phyloP scores from a whole-genome alignment of 1,140 invertebrate species.

The Meteorus sp. region DNA sequence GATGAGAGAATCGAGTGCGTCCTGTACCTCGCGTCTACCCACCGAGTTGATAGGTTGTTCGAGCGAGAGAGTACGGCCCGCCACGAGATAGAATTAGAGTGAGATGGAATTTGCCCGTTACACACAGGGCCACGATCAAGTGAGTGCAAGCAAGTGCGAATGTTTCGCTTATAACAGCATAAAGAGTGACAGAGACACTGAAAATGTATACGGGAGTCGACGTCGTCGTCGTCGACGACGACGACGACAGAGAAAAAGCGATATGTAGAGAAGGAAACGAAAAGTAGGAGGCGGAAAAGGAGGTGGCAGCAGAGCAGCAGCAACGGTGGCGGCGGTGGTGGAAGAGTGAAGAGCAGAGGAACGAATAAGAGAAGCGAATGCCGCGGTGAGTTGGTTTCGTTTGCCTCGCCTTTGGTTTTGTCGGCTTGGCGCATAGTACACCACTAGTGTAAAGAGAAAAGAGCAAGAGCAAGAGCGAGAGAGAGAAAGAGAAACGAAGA shows the following conservation, averaged over 20 bases:
- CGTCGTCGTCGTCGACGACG: no score
- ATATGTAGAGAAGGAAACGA: not conserved
- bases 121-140: slow-evolving; percentile 22
- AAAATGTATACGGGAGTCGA: slow-evolving; percentile 18
- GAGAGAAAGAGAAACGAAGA: no score
- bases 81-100: slow-evolving; percentile 58
- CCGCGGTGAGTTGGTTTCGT: slow-evolving; percentile 17
- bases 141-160: no score
- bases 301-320: no score
- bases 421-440: not conserved
- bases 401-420: slow-evolving; percentile 14
- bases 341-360: slow-evolving; percentile 8
- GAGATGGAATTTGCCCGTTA: slow-evolving; percentile 39
- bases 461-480: not conserved
- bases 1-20: slow-evolving; percentile 55
- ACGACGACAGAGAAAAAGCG: not conserved
- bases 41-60: slow-evolving; percentile 61
- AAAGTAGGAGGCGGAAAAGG: not conserved
- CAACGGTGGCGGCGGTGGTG: no score
- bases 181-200: slow-evolving; percentile 17
- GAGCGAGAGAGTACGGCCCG: slow-evolving; percentile 49
- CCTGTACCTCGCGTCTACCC: slow-evolving; percentile 54
- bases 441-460: slow-evolving; percentile 5
- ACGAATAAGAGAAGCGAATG: slow-evolving; percentile 13
- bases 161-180: no score